Conservation (phyloP, 2,797 vertebrate species). For the Botia almorhae region DNA sequence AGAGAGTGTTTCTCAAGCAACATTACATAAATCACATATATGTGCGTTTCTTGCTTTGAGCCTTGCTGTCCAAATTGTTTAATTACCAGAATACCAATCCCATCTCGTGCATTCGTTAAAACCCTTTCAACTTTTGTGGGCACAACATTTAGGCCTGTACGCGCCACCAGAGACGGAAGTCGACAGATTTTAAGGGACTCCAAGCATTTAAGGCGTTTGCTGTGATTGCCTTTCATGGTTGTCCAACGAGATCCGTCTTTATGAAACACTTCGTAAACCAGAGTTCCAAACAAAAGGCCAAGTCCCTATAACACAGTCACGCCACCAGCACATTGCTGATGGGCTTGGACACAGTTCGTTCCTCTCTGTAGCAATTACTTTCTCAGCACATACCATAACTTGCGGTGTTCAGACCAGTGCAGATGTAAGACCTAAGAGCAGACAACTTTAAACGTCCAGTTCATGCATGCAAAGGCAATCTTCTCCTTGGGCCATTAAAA, state of each 20-base stretch:
- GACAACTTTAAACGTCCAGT: neutral
- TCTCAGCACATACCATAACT: slow-evolving; percentile 27
- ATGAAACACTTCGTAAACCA: slow-evolving; percentile 68
- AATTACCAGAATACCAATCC: slow-evolving; percentile 3
- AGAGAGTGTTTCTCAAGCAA: slow-evolving; percentile 27
- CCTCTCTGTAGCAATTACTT: slow-evolving; percentile 35
- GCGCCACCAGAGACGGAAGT: slow-evolving; percentile 48
- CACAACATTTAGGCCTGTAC: slow-evolving; percentile 31
- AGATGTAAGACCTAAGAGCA: neutral
- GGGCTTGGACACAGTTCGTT: slow-evolving; percentile 47
- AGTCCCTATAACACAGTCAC: slow-evolving; percentile 48
- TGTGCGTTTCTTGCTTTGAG: slow-evolving; percentile 24
- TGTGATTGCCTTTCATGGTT: slow-evolving; percentile 59
- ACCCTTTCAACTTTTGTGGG: slow-evolving; percentile 46
- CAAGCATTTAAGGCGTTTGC: slow-evolving; percentile 51
- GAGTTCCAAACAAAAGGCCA: slow-evolving; percentile 52
- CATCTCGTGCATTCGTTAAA: slow-evolving; percentile 20
- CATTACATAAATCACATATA: slow-evolving; percentile 40
- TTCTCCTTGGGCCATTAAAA: too few species aligned
- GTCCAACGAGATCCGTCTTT: slow-evolving; percentile 61
- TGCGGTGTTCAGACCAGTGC: slow-evolving; percentile 11
- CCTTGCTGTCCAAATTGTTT: slow-evolving; percentile 20
- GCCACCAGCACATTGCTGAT: slow-evolving; percentile 42
- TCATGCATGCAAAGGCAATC: neutral
- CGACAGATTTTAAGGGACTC: slow-evolving; percentile 31